These are phyloP conservation scores for Perccottus glenii DNA, from an alignment of 2,113 vertebrate genomes.

Conservation along the genomic window DNA sequence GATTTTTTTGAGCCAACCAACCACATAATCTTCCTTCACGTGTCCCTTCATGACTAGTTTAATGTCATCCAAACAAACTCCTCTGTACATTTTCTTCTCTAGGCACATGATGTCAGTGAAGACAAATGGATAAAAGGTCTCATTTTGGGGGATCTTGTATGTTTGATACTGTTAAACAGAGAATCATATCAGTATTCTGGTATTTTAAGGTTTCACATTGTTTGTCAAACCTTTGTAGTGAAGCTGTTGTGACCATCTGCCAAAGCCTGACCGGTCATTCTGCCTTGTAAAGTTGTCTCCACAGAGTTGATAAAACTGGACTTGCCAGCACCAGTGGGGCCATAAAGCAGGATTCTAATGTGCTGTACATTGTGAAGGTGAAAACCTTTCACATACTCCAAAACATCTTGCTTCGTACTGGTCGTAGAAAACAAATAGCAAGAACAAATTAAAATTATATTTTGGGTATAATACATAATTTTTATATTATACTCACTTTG, in stretches of 20 bases:
- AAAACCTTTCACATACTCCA: background rate
- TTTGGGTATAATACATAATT: no score
- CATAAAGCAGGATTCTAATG: conserved; percentile 44
- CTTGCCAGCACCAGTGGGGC: conserved; percentile 38
- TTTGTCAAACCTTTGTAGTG: conserved; percentile 18
- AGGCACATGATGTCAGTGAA: conserved; percentile 51
- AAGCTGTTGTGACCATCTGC: background rate
- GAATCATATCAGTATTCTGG: conserved; percentile 7
- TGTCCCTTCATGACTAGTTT: conserved; percentile 38
- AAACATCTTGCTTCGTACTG: background rate
- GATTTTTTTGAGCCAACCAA: conserved; percentile 1
- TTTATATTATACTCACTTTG: no score
- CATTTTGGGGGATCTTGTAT: conserved; percentile 6
- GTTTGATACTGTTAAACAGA: conserved; percentile 29
- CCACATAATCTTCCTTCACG: conserved; percentile 26
- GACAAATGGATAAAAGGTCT: background rate
- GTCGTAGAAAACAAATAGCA: background rate
- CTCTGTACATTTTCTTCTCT: accelerated
- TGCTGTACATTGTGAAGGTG: background rate
- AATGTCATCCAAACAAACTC: conserved; percentile 6
- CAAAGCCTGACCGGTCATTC: background rate
- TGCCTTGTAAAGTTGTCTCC: conserved; percentile 10
- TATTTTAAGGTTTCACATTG: no score
- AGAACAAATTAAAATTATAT: no score
- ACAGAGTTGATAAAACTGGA: conserved; percentile 62